Base-by-base conservation (phyloP, 1,140 invertebrate genomes). In the Drosophila ironensis region DNA sequence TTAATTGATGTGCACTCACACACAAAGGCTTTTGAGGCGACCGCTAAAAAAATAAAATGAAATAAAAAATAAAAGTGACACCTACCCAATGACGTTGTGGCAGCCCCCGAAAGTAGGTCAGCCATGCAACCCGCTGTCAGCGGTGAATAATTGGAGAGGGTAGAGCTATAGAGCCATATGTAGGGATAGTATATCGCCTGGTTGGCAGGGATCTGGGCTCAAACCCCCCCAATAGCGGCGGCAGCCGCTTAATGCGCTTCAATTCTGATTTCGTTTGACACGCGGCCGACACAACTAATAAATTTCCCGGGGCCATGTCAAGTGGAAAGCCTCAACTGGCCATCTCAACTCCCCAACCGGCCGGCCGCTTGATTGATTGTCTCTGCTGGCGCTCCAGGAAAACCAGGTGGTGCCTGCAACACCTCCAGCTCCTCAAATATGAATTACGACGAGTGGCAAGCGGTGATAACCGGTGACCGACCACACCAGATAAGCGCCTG, bases 1-100 rank as follows among this genome's bases (percentile, higher is more conserved):
- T 84, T 84, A 84, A 84, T 84, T 84, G 78, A 84, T 84, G 74
- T 84, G 76, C 78, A 73, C 73, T 56, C 68, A 82, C 57, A 82
- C 57, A 73, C 72, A 76, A 75, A 76, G 72, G 44, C 77, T 86
- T 82, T 74, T 86, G 78, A 86, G 86, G 63, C 68, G 33, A 84
- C 78, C 78, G 78, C 78, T 84, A 45, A 42, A 70, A 59, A 70
- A 70, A 70, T 61, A 63, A n/a, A 54, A 33, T 16, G 14, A 30
- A 16, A 22, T n/a, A 53, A 14, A 38, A 64, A 64, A 51, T 72
- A 81, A 72, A 72, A 67, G 68, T 82, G 78, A 84, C 80, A 82
- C 78, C 80, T 78, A 70, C 51, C 20, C 17, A 27, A 8, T 9
- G 24, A 33, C 33, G 56, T 37, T 46, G 53, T 22, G 1, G 47